Evolutionary conservation across 2,113 vertebrate species (phyloP).

Genomic region (Manacus vitellinus): DNA sequence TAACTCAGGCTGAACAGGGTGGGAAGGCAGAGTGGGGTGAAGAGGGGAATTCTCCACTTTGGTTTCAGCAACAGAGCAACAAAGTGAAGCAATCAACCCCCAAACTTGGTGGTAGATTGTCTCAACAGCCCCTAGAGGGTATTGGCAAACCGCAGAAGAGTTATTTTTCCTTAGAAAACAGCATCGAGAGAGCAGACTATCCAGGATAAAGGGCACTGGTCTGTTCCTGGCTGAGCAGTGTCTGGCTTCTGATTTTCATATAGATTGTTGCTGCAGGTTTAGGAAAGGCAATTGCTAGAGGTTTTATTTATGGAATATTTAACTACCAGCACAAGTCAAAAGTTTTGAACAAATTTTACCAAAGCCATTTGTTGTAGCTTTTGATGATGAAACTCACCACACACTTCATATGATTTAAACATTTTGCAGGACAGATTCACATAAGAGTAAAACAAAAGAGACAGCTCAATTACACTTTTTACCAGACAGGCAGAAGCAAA

Average conservation of each 20-base stretch:
- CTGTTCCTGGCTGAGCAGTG: neutral
- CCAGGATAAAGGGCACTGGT: constrained; percentile 20
- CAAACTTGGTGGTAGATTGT: neutral
- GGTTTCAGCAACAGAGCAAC: neutral
- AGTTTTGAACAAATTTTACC: neutral
- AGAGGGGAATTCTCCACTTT: constrained; percentile 3
- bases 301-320: neutral
- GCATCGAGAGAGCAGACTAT: neutral
- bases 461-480: neutral
- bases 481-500: neutral
- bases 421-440: neutral
- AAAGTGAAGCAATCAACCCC: constrained; percentile 41
- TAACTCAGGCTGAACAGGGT: neutral
- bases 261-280: constrained; percentile 1
- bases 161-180: constrained; percentile 42
- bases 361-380: neutral
- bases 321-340: neutral
- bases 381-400: neutral
- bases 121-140: constrained; percentile 18
- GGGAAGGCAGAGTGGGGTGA: neutral
- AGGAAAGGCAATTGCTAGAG: neutral
- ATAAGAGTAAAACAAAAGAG: neutral
- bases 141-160: constrained; percentile 17
- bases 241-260: neutral
- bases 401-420: neutral